Percentiles rank a stretch among this genome's conserved stretches.
phyloP scores from a whole-genome alignment of 2,888 invertebrate species.

The Exocentrus adspersus region DNA sequence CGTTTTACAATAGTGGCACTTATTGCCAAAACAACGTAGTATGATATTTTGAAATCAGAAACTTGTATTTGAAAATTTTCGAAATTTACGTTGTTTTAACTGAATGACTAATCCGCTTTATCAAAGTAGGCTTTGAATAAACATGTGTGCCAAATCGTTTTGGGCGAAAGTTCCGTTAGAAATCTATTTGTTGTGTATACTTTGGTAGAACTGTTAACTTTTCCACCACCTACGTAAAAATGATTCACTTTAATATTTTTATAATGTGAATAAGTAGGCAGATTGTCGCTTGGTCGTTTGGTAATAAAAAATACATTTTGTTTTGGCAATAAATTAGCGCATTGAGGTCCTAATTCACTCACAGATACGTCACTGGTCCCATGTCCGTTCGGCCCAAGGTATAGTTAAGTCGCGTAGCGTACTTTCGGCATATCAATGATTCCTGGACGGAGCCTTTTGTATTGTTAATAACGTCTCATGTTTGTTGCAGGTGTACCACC shows the following conservation, averaged over 20 bases:
- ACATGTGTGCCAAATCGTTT: not conserved
- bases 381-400: not conserved
- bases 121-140: no score
- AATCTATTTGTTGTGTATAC: not conserved
- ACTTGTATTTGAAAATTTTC: no score
- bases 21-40: no score
- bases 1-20: no score
- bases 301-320: not conserved
- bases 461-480: constrained; percentile 42
- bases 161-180: not conserved
- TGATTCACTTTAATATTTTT: not conserved
- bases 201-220: not conserved
- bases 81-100: no score
- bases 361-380: not conserved
- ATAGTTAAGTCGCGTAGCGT: not conserved
- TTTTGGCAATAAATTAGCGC: not conserved
- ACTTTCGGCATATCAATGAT: constrained; percentile 42
- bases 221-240: not conserved
- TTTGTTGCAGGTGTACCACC: constrained; percentile 47
- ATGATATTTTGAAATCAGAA: no score
- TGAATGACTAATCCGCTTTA: no score
- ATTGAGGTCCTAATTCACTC: not conserved
- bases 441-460: constrained; percentile 35
- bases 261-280: not conserved
- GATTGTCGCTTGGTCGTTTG: not conserved